Percentiles rank a stretch among this genome's conserved stretches.
These are phyloP conservation scores for Ruditapes philippinarum DNA, from an alignment of 1,140 invertebrate species.

Conservation along the genomic window DNA sequence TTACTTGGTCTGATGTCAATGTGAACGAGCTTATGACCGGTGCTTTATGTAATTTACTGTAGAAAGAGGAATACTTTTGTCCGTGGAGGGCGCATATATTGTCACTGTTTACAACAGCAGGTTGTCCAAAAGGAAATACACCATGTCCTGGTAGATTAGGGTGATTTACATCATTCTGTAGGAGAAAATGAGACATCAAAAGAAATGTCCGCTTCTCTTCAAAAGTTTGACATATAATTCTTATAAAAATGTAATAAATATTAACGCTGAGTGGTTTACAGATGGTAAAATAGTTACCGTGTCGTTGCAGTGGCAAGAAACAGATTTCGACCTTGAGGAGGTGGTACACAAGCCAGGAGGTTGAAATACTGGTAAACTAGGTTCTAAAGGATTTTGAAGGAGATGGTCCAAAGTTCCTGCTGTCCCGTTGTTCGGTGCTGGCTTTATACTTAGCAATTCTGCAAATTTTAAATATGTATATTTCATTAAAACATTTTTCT, in stretches of 20 bases:
- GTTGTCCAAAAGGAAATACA: slow-evolving; percentile 36
- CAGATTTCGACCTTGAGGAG: neutral
- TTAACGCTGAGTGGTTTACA: too few relatives aligned
- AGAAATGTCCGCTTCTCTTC: neutral
- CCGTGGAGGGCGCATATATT: neutral
- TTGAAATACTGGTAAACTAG: neutral
- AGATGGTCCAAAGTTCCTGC: slow-evolving; percentile 73
- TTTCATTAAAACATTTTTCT: too few relatives aligned
- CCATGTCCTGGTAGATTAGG: neutral
- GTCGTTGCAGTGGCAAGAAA: neutral
- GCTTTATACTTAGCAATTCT: slow-evolving; percentile 88
- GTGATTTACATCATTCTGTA: neutral
- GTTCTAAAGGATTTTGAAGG: slow-evolving; percentile 41
- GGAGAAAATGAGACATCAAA: neutral
- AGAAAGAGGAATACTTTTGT: neutral
- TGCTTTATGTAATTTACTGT: neutral
- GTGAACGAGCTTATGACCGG: neutral
- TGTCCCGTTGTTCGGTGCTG: slow-evolving; percentile 87
- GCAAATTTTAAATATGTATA: too few relatives aligned
- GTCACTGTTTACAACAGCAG: neutral
- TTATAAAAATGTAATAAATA: too few relatives aligned
- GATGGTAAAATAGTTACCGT: too few relatives aligned
- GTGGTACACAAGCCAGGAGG: neutral
- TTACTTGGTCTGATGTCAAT: slow-evolving; percentile 9
- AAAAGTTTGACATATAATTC: too few relatives aligned